These are phyloP conservation scores for Macrotus californicus DNA, from an alignment of 2,113 vertebrate genomes.

Conservation along the genomic window DNA sequence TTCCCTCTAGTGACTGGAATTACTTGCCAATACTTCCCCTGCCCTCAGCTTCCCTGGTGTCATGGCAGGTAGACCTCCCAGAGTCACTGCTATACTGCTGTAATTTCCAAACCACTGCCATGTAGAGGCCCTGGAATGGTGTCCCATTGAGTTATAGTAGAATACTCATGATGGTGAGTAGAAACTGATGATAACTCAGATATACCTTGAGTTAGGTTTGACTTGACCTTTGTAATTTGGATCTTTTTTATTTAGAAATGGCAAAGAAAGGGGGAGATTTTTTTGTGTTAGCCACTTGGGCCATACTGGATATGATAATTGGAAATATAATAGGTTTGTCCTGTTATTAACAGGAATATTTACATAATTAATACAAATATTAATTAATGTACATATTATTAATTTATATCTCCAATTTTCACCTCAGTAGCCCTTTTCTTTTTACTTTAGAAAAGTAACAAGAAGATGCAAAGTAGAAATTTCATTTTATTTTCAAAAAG, in stretches of 20 bases:
- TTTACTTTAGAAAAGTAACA: not conserved
- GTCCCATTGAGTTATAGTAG: not conserved
- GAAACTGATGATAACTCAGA: not conserved
- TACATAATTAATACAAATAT: not conserved
- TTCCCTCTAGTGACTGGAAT: not conserved
- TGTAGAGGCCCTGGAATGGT: not conserved
- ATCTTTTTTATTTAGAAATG: not conserved
- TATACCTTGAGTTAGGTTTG: not conserved
- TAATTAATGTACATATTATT: not conserved
- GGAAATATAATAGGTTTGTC: not conserved
- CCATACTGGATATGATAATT: not conserved
- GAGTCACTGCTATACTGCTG: not conserved
- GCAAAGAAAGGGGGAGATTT: not conserved
- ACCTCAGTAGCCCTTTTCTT: not conserved
- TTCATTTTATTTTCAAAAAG: slow-evolving; percentile 14
- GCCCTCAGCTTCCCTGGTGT: not conserved
- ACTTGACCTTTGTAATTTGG: not conserved
- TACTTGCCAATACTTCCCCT: not conserved
- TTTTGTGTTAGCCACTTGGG: not conserved
- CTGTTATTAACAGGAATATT: not conserved
- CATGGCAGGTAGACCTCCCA: not conserved
- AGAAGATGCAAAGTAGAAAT: not conserved
- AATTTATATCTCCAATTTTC: not conserved
- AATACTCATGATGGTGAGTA: too few species aligned
- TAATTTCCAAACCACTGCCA: not conserved